These are phyloP conservation scores for Nesogale talazaci DNA, from an alignment of 2,113 vertebrate species.

Conservation along the genomic window DNA sequence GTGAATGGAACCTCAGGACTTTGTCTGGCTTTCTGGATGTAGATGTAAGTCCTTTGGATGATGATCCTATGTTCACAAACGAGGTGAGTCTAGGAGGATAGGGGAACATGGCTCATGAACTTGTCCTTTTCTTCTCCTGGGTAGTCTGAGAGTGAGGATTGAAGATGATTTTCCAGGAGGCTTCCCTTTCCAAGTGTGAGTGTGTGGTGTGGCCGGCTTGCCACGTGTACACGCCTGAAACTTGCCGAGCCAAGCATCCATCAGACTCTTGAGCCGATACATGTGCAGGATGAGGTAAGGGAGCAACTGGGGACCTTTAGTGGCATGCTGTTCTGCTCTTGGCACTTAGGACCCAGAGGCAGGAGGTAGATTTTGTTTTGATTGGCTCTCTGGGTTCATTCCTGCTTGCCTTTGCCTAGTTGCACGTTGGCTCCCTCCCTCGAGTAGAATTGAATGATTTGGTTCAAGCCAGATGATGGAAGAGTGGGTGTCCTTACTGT, in stretches of 20 bases:
- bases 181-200: background rate
- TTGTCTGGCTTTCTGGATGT: background rate
- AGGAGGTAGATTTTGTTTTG: background rate
- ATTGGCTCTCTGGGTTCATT: no score
- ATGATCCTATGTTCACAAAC: background rate
- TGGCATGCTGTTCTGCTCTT: background rate
- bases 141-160: background rate
- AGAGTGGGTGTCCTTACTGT: background rate
- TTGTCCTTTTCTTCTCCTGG: background rate
- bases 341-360: accelerated
- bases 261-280: background rate
- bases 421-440: background rate
- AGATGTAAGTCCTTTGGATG: background rate
- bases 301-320: background rate
- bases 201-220: background rate
- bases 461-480: background rate
- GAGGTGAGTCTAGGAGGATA: background rate
- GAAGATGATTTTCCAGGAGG: background rate
- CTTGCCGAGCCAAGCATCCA: background rate
- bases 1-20: background rate
- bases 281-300: accelerated
- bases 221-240: background rate
- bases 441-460: background rate
- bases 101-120: background rate
- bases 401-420: no score